Conservation (phyloP, 2,113 vertebrate species). For the Pantherophis guttatus region DNA sequence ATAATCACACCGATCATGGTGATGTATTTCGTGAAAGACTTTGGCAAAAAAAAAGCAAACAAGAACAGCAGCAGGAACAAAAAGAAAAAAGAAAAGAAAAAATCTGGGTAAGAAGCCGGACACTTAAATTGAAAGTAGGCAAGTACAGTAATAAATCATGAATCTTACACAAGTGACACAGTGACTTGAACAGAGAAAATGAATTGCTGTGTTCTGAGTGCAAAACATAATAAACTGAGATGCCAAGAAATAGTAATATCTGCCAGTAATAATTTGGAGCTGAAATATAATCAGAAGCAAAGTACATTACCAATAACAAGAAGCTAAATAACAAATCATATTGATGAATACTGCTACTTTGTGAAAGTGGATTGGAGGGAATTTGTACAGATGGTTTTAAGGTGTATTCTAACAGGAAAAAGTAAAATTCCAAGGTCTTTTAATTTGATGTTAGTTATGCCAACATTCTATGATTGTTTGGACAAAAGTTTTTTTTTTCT, state of each 20-base stretch:
- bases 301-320: slow-evolving; percentile 28
- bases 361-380: slow-evolving; percentile 7
- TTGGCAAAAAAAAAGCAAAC: not conserved
- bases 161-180: slow-evolving; percentile 25
- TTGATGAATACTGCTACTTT: slow-evolving; percentile 37
- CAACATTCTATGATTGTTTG: not conserved
- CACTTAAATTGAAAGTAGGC: slow-evolving; percentile 25
- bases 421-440: not conserved
- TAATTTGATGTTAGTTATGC: slow-evolving; percentile 23
- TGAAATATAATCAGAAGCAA: slow-evolving; percentile 52
- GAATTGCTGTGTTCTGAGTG: slow-evolving; percentile 19
- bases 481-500: not conserved
- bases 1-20: slow-evolving; percentile 16
- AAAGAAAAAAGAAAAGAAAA: not conserved
- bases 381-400: not conserved
- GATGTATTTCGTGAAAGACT: slow-evolving; percentile 8
- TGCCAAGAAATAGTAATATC: slow-evolving; percentile 31
- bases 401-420: not conserved
- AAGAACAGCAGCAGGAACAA: not conserved
- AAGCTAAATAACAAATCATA: slow-evolving; percentile 40
- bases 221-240: slow-evolving; percentile 51
- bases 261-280: slow-evolving; percentile 51
- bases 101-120: slow-evolving; percentile 46
- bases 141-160: slow-evolving; percentile 48
- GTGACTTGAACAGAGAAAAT: slow-evolving; percentile 37